These are phyloP conservation scores for Ganaspis sp. DNA, from an alignment of 1,140 invertebrate genomes.

Conservation along the genomic window DNA sequence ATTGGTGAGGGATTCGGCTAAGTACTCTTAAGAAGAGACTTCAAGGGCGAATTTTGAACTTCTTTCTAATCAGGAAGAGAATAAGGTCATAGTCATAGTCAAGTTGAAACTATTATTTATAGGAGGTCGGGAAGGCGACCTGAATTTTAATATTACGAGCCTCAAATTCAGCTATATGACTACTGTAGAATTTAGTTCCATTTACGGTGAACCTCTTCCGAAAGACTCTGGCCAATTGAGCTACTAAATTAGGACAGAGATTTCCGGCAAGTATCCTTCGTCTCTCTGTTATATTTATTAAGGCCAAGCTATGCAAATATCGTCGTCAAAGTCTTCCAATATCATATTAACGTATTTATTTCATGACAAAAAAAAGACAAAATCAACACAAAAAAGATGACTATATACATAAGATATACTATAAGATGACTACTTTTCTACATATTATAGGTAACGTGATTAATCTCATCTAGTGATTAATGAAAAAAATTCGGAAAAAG, in stretches of 20 bases:
- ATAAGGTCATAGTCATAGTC: slow-evolving; percentile 15
- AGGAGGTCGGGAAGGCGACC: background rate
- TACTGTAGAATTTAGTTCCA: background rate
- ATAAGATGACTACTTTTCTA: no score
- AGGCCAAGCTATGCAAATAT: slow-evolving; percentile 15
- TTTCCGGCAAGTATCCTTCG: slow-evolving; percentile 34
- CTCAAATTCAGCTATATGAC: background rate
- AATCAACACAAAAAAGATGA: no score
- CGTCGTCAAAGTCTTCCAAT: background rate
- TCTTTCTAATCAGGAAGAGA: slow-evolving; percentile 14
- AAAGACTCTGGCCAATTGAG: background rate
- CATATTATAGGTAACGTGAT: no score
- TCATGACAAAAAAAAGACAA: background rate
- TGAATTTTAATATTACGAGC: slow-evolving; percentile 5
- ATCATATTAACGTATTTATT: background rate
- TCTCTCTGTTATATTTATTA: background rate
- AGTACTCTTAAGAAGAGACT: background rate
- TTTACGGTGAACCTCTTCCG: slow-evolving; percentile 6
- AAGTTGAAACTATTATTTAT: slow-evolving; percentile 16
- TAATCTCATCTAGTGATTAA: no score
- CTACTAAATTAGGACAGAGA: slow-evolving; percentile 39
- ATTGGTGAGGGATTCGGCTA: background rate
- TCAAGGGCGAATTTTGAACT: slow-evolving; percentile 10
- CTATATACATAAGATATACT: no score
- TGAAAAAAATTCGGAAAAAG: no score